These are phyloP conservation scores for Tragopan temminckii DNA, from an alignment of 2,797 vertebrate genomes.

Conservation along the genomic window DNA sequence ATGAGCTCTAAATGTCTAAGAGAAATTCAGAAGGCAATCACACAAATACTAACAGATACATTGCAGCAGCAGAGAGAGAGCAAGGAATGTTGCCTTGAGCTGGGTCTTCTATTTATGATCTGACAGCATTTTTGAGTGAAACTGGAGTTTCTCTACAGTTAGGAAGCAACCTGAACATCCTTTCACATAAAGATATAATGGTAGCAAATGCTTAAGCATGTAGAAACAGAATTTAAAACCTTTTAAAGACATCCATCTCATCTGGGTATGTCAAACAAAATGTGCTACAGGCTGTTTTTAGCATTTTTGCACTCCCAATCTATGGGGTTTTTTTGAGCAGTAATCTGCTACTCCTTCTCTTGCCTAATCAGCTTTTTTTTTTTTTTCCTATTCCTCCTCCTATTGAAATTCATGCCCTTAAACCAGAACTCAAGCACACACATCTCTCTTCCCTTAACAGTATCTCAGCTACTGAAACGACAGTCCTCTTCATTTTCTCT, in stretches of 20 bases:
- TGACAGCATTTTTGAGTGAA: background rate
- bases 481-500: background rate
- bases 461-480: background rate
- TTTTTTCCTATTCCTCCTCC: background rate
- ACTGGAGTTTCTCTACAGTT: background rate
- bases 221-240: background rate
- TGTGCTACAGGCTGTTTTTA: accelerated
- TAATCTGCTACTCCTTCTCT: background rate
- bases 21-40: background rate
- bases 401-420: background rate
- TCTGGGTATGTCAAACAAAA: background rate
- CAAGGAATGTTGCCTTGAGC: background rate
- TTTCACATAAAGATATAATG: background rate
- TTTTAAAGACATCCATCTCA: background rate
- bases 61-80: background rate
- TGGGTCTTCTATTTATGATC: background rate
- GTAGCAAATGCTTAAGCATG: background rate
- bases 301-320: background rate
- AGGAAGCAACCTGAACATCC: background rate
- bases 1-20: background rate
- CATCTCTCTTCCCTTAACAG: background rate
- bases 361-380: background rate
- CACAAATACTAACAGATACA: background rate
- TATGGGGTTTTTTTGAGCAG: background rate
- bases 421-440: background rate